A percentile compares a stretch with the other conserved stretches of the same genome.
Conservation (phyloP, 2,797 vertebrate species). For the Meda fulgida region DNA sequence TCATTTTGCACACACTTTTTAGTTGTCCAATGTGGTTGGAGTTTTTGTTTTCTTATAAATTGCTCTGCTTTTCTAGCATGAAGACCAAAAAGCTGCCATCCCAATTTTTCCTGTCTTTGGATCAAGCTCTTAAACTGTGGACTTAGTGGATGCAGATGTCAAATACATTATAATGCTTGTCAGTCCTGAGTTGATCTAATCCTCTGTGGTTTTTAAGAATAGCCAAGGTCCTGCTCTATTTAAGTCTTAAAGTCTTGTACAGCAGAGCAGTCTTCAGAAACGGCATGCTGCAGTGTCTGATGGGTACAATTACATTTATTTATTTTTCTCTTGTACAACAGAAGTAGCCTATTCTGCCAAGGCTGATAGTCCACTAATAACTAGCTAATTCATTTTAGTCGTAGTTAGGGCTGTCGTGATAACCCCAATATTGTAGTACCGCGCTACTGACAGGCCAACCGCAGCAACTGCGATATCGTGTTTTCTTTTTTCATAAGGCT, state of each 20-base stretch:
- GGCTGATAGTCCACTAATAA: neutral
- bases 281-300: neutral
- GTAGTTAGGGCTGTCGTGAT: too few species aligned
- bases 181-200: conserved; percentile 34
- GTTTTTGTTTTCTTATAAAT: conserved; percentile 7
- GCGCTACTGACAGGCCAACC: too few species aligned
- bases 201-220: conserved; percentile 14
- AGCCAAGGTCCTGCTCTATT: conserved; percentile 19
- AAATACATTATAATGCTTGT: conserved; percentile 43
- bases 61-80: neutral
- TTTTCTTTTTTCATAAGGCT: too few species aligned
- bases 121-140: conserved; percentile 22
- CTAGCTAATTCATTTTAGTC: neutral
- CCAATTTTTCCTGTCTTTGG: conserved; percentile 26
- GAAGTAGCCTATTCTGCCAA: neutral
- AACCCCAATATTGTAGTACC: too few species aligned
- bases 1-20: neutral
- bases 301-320: neutral
- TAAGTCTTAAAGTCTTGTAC: conserved; percentile 10
- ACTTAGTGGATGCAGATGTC: conserved; percentile 39
- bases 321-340: conserved; percentile 13
- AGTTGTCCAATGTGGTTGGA: conserved; percentile 30
- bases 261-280: neutral
- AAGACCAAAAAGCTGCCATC: conserved; percentile 1
- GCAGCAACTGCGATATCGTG: too few species aligned